Evolutionary conservation across 1,140 invertebrate genomes (phyloP), one percentile per base, ranked within the genome.

Genomic region (Eufriesea mexicana): DNA sequence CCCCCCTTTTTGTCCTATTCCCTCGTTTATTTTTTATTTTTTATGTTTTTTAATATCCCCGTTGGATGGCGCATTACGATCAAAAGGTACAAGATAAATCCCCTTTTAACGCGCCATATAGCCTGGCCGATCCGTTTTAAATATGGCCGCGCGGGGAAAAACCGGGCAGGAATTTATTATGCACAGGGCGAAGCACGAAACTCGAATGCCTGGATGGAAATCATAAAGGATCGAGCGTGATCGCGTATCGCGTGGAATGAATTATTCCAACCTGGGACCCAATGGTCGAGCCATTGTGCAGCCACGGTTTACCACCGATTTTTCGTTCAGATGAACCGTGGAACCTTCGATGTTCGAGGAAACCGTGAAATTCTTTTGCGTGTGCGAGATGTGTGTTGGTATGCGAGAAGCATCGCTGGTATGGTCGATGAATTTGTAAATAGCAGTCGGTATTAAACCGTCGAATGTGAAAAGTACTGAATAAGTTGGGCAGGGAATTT

Each of bases 141-240:
- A 61, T 61, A 9, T 74, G 16, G 73, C 16, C 20, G 20, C 20
- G 10, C 28, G 45, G 45, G 12, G 59, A 25, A 51, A 35, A 62
- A 61, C 16, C 62, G 7, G 18, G 12, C 9, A 6, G 42, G 18
- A 59, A 66, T 78, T 78, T 51, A 49, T 54, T 47, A 28, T 68
- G 51, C 76, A 42, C 10, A 16, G 51, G 47, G 47, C 9, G 51
- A 57, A 68, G 51, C 64, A 42, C 16, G 42, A 28, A 68, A 64
- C 28, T 28, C 28, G 49, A 45, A n/a, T 25, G 49, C 18, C 47
- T 71, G 4, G n/a, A 57, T 68, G 49, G 35, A 10, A 54, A 16
- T 68, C 35, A 68, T 28, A 28, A 68, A 78, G 35, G 76, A 49
- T 57, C 54, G 12, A 49, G 20, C n/a, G 76, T n/a, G 8, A 54